Base-by-base conservation (phyloP, 2,797 vertebrate genomes). In the Scleropages formosus region DNA sequence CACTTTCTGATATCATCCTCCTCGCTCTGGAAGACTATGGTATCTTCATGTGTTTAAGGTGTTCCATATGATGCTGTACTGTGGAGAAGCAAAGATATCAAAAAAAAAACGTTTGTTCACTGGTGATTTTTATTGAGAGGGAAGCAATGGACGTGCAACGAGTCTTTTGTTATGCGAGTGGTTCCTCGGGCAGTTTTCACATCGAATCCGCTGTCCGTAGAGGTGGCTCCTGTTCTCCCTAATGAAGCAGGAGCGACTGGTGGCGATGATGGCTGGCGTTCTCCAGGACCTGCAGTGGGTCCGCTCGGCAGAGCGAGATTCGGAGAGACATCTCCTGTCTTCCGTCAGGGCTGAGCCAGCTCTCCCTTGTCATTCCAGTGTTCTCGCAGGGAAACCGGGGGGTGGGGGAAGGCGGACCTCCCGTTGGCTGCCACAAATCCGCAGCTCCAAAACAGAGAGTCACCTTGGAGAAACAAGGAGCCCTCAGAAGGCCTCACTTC, bases 51-150 rank as follows among this genome's bases (percentile, higher is more conserved):
- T 56, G 11, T 56, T 12, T 56, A 9, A 12, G 53, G 12, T 53
- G 18, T 56, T 56, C 12, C 18, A 3, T 12, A 15, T 61, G 59
- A 51, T 12, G 44, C 44, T 20, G 15, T 49, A 46, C 65, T 67
- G 39, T 20, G 49, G 49, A 65, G 65, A 67, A 20, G 65, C 65
- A 24, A n/a, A 67, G 22, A 11, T 18, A 27, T 4, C 65, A 49
- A 15, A 46, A n/a, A 56, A 56, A 56, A 53, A 22, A 4, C 24
- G 15, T 44, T 22, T 26, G 53, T 47, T 71, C 56, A 8, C 15
- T n/a, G 68, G 24, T 70, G 49, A 20, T 70, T 71, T 56, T 47
- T 47, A 58, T 16, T 51, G 47, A 58, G 68, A 58, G 68, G 47
- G 31, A 39, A 39, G 31, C 31, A 6, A 49, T 22, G 13, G 46